Evolutionary conservation across 2,888 invertebrate species (phyloP), one percentile per base, ranked within the genome.

Genomic region (Rhingia campestris): DNA sequence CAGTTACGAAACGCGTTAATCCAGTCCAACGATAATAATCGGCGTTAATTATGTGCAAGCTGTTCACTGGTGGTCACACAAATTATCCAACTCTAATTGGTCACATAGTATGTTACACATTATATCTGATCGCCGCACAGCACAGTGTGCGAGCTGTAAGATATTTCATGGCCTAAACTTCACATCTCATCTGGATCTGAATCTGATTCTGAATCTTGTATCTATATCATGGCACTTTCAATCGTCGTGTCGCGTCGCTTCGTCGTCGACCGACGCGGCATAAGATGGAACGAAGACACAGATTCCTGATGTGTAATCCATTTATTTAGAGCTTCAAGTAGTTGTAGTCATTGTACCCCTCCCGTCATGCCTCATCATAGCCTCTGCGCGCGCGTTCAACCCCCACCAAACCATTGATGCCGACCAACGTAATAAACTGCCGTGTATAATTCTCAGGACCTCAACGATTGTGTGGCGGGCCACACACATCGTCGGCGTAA

Each of bases 51-150:
- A 72, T 75, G 67, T 67, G 66, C 81, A 67, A 67, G 59, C 77
- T 66, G 72, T 77, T 72, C 73, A 58, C 76, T 67, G 81, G 77
- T 82, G 81, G 81, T 67, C 81, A 77, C 67, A 82, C 81, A 77
- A 82, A 77, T 82, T 82, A 77, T 67, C 77, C 72, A 82, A 77
- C 77, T 82, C 77, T 82, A 77, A 82, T 82, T 82, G 81, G 77
- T 67, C 77, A 77, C 73, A 82, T 77, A 73, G 77, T 30, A 32
- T 73, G 67, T 77, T 82, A 77, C 77, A 77, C 72, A 73, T 14
- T 53, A 64, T 70, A 76, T 70, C 59, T 45, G 49, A 49, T 49
- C 49, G 49, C 9, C 22, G 22, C 54, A 63, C 73, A 54, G 12
- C 75, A 70, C 9, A 43, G 53, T 66, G 61, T 76, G 22, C 22